Base-by-base conservation (phyloP, 30 jellyfish, hydroid and myxozoan species). In the Rhopilema esculentum region DNA sequence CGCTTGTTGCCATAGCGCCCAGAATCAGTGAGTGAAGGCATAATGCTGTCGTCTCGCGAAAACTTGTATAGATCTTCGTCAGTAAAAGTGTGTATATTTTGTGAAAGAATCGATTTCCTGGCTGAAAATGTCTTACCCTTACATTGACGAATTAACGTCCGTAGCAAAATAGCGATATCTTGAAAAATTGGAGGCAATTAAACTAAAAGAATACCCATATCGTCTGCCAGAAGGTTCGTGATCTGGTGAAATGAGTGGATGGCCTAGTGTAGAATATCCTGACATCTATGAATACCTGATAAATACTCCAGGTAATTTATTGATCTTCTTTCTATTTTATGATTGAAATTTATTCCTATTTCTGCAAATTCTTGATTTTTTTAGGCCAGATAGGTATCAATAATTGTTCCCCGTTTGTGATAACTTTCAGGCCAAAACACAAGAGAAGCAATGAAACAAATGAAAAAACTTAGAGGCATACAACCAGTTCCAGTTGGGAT, bases 251-350 rank as follows among this genome's bases (percentile, higher is more conserved):
- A 79, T 69, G 31, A 17, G 49, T 16, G 69, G 27, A 27, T 82
- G 91, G 91, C 91, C 91, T 57, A 69, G 49, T 33, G n/a, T 82
- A 52, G 91, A 82, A 70, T 82, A 82, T 82, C 91, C 91, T 29
- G 91, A 82, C 69, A 49, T 82, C 18, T 82, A 82, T 48, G 87
- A 82, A 17, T 82, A 82, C 63, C 57, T 68, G 50, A 68, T 82
- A 17, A 48, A 82, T 9, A 66, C 91, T 26, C 91, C 86, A 65
- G 91, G 87, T 68, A 15, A 57, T 74, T 69, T 75, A 23, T 33
- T 61, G 30, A 16, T 75, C 19, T 40, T 48, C 51, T 20, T 24
- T 22, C 49, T 62, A 72, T 27, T 72, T 22, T 28, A 24, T 33
- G 52, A 27, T 72, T 24, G 32, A 72, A 18, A 72, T 24, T 72